A percentile compares a stretch with the other conserved stretches of the same genome.
phyloP scores from a whole-genome alignment of 2,113 vertebrate genomes.

The Centropus bengalensis region DNA sequence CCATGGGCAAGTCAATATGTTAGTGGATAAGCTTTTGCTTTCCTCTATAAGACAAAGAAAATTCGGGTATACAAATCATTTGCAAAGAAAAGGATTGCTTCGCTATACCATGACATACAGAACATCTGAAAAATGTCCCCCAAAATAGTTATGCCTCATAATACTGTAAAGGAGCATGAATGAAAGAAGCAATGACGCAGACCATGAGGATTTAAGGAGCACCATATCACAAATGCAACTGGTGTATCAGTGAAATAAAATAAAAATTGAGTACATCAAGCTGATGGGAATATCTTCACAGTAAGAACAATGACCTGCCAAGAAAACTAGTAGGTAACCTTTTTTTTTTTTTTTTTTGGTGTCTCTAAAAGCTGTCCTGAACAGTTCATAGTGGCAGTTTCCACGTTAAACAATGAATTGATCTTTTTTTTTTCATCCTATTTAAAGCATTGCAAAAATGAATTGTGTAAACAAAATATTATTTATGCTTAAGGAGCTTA shows the following conservation, averaged over 20 bases:
- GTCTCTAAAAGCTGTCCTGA: not conserved
- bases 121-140: not conserved
- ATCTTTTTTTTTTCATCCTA: not conserved
- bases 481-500: not conserved
- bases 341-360: too few relatives aligned
- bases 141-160: not conserved
- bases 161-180: not conserved
- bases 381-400: not conserved
- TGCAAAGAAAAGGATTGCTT: not conserved
- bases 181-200: not conserved
- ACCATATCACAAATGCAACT: not conserved
- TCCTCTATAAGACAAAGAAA: not conserved
- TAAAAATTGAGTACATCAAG: not conserved
- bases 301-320: not conserved
- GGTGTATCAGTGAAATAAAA: not conserved
- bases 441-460: not conserved
- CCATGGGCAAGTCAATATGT: fast-evolving
- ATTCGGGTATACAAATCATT: not conserved
- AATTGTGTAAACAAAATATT: not conserved
- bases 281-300: not conserved
- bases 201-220: not conserved
- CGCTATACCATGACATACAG: not conserved
- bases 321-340: not conserved
- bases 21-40: not conserved
- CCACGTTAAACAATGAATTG: not conserved